These are phyloP conservation scores for Agrotis puta DNA, from an alignment of 2,888 invertebrate genomes.

Conservation along the genomic window DNA sequence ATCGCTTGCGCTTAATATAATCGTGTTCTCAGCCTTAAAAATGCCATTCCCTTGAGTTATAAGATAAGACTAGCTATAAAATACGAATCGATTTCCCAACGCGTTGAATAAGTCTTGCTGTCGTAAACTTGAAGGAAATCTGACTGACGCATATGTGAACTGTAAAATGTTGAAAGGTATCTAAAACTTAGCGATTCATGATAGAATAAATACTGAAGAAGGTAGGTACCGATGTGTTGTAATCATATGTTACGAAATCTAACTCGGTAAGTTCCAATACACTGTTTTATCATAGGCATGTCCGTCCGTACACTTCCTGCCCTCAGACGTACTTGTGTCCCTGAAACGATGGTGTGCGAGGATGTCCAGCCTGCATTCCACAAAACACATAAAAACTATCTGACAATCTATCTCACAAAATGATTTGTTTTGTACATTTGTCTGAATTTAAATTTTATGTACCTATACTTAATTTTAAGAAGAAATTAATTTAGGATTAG, in stretches of 20 bases:
- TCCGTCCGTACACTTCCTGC: not conserved
- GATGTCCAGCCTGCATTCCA: no score
- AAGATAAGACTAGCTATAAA: conserved; percentile 61
- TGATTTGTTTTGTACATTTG: no score
- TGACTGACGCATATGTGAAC: conserved; percentile 30
- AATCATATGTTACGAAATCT: conserved; percentile 4
- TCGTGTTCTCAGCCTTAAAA: conserved; percentile 45
- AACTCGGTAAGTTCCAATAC: not conserved
- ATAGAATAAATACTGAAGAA: conserved; percentile 21
- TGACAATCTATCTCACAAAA: no score
- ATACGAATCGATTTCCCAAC: conserved; percentile 57
- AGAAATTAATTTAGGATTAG: no score
- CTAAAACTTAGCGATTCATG: not conserved
- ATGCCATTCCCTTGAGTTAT: conserved; percentile 53
- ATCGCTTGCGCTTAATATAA: conserved; percentile 49
- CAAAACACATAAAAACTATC: no score
- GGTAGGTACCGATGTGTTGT: not conserved
- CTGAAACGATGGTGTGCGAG: no score
- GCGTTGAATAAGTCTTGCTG: conserved; percentile 49
- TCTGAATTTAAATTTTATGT: no score
- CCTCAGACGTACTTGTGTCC: conserved; percentile 25
- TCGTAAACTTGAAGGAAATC: conserved; percentile 54
- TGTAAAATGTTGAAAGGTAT: conserved; percentile 24
- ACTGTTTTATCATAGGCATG: not conserved
- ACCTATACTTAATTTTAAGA: no score